Percentiles rank a stretch among this genome's conserved stretches.
phyloP scores from a whole-genome alignment of 2,113 vertebrate species.

The Herpetotheres cachinnans region DNA sequence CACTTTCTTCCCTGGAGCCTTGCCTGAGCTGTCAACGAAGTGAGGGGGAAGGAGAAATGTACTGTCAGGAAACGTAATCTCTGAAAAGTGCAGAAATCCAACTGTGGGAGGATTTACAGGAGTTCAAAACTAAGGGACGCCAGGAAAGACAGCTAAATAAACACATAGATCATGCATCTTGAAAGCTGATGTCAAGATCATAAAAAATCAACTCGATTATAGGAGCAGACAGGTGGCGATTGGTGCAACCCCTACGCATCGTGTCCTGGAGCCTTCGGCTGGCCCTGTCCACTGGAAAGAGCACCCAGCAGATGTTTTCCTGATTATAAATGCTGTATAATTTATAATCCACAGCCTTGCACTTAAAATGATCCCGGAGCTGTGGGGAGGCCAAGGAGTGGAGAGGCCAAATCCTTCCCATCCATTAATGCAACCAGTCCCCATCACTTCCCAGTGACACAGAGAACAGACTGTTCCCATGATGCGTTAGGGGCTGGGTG shows the following conservation, averaged over 20 bases:
- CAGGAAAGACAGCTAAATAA: constrained; percentile 75
- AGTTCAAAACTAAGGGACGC: constrained; percentile 68
- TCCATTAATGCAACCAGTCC: not conserved
- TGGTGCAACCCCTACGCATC: constrained; percentile 62
- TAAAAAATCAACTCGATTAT: constrained; percentile 76
- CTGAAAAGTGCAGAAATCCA: constrained; percentile 72
- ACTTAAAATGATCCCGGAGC: constrained; percentile 48
- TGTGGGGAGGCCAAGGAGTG: not conserved
- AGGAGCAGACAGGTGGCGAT: constrained; percentile 75
- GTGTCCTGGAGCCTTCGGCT: constrained; percentile 70
- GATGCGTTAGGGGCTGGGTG: not conserved
- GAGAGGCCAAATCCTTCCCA: constrained; percentile 22
- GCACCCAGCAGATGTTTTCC: constrained; percentile 73
- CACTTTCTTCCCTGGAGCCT: not conserved
- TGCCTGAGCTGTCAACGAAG: constrained; percentile 34
- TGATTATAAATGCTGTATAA: constrained; percentile 67
- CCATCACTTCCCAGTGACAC: not conserved
- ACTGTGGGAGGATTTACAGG: constrained; percentile 72
- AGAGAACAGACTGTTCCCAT: not conserved
- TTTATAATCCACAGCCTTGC: constrained; percentile 60
- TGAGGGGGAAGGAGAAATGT: constrained; percentile 66
- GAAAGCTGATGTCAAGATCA: constrained; percentile 74
- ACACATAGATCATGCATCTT: constrained; percentile 74
- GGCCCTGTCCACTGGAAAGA: constrained; percentile 68
- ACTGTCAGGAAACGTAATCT: constrained; percentile 69